Evolutionary conservation across 2,113 vertebrate genomes (phyloP), one percentile per base, ranked within the genome.

Genomic region (Petroica traversi): DNA sequence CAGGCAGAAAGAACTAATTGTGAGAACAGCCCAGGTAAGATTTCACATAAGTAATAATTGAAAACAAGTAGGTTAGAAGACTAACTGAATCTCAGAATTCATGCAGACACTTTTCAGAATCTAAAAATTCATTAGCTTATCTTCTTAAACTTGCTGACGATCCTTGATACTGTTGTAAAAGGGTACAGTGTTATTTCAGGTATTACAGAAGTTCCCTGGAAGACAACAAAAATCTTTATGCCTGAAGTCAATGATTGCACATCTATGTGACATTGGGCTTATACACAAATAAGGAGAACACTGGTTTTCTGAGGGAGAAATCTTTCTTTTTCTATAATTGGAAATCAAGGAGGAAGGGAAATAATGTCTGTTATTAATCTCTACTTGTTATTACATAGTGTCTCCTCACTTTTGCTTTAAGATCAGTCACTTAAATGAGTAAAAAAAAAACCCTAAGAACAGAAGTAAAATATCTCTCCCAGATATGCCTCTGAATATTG

Each of bases 251-350:
- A 8, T 51, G 15, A 29, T 23, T 38, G 31, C 14, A 57, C 16
- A 9, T 43, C 38, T 48, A 4, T 54, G 8, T 36, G 45, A 24
- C 19, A 49, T 16, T 28, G 19, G 18, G 28, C 23, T 68, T 61
- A 16, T 19, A 54, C 2, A 51, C 24, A 80, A 82, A 75, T 25
- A 38, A 67, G 33, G 2, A 58, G 23, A 80, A 61, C 18, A 68
- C 2, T 33, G 4, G 3, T 58, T 88, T 74, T 71, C 8, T 41
- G 8, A 52, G 1, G 19, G 2, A 75, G 2, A 48, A 2, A n/a
- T n/a, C n/a, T n/a, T 4, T 29, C 24, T 82, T 40, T 45, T 73
- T 58, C 28, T 9, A 19, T 36, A 80, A 28, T 25, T 76, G 2
- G 14, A 73, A 46, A 38, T 55, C 19, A 48, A 40, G 12, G n/a